Evolutionary conservation across 2,797 vertebrate genomes (phyloP).

Genomic region (Acanthurus leucopareius): DNA sequence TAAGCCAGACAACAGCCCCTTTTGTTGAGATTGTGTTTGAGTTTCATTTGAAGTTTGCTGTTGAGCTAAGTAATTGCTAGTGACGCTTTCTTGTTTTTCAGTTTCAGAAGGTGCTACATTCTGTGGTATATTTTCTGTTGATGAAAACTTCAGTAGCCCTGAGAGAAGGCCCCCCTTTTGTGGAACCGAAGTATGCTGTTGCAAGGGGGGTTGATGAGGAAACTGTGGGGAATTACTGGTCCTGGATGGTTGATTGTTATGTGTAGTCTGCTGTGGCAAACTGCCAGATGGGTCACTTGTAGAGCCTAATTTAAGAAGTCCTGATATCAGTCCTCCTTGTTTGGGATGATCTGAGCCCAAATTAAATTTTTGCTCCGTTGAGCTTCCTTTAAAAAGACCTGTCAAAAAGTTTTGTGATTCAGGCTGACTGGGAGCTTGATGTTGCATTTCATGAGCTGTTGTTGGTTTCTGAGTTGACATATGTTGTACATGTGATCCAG

Average conservation of each 20-base stretch:
- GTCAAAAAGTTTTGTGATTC: constrained; percentile 76
- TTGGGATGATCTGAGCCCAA: constrained; percentile 67
- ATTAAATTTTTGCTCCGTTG: constrained; percentile 62
- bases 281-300: constrained; percentile 67
- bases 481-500: constrained; percentile 45
- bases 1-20: constrained; percentile 77
- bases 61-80: constrained; percentile 39
- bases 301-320: constrained; percentile 84
- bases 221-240: constrained; percentile 54
- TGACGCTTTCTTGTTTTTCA: constrained; percentile 46
- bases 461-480: constrained; percentile 55
- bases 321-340: constrained; percentile 84
- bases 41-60: constrained; percentile 45
- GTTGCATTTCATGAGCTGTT: constrained; percentile 45
- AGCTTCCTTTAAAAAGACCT: constrained; percentile 79
- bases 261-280: constrained; percentile 57
- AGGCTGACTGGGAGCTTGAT: constrained; percentile 63
- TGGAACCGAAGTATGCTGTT: constrained; percentile 66
- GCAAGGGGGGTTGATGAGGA: constrained; percentile 44
- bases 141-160: constrained; percentile 85
- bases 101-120: constrained; percentile 53
- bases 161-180: constrained; percentile 78
- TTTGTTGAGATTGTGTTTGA: constrained; percentile 70
- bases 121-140: constrained; percentile 80
- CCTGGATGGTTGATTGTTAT: constrained; percentile 60